Conservation (phyloP, 2,797 vertebrate species). For the Coranthus polyacanthus region DNA sequence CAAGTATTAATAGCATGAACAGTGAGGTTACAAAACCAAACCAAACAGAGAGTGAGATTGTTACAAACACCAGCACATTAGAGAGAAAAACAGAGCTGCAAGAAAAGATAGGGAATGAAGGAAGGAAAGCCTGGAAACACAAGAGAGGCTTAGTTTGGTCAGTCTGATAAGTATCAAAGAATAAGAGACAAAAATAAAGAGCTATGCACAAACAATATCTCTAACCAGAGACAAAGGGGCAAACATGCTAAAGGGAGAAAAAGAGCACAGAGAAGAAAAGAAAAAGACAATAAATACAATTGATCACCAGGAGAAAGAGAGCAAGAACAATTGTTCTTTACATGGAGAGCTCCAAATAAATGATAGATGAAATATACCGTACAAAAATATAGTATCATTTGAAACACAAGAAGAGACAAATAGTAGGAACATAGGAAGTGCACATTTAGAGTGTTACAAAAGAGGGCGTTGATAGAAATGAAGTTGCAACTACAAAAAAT, state of each 20-base stretch:
- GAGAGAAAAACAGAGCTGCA: slow-evolving; percentile 81
- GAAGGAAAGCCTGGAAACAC: slow-evolving; percentile 84
- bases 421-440: slow-evolving; percentile 70
- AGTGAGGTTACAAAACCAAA: slow-evolving; percentile 82
- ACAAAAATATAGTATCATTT: slow-evolving; percentile 60
- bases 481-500: slow-evolving; percentile 26
- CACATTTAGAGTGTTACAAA: slow-evolving; percentile 85
- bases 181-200: slow-evolving; percentile 77
- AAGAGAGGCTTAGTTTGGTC: slow-evolving; percentile 86
- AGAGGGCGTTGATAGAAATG: slow-evolving; percentile 58
- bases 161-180: slow-evolving; percentile 83
- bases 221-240: slow-evolving; percentile 73
- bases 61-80: slow-evolving; percentile 84
- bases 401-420: slow-evolving; percentile 71
- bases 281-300: slow-evolving; percentile 78
- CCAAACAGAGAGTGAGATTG: slow-evolving; percentile 80
- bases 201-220: slow-evolving; percentile 73
- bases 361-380: slow-evolving; percentile 43
- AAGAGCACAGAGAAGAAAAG: slow-evolving; percentile 69
- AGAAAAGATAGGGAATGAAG: slow-evolving; percentile 82
- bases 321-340: slow-evolving; percentile 53
- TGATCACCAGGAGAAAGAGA: slow-evolving; percentile 71
- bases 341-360: slow-evolving; percentile 62
- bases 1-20: slow-evolving; percentile 85
- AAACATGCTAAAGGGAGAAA: slow-evolving; percentile 76